phyloP scores from a whole-genome alignment of 1,140 invertebrate genomes.

The Polypedilum vanderplanki region DNA sequence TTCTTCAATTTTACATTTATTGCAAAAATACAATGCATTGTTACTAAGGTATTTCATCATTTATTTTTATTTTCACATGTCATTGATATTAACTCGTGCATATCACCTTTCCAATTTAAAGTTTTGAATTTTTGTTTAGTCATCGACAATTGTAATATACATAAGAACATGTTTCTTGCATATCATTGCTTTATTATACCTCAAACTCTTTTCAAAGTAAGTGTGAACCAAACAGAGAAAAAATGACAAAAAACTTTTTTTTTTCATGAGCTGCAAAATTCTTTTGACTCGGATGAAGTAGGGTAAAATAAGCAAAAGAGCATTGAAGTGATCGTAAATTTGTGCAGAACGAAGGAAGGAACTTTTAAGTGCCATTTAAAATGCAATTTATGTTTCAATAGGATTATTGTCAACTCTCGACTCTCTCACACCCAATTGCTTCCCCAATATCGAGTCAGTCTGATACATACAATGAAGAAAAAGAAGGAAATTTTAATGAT shows the following conservation, averaged over 20 bases:
- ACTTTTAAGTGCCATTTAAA: slow-evolving; percentile 19
- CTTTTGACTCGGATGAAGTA: too few relatives aligned
- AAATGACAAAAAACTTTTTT: too few relatives aligned
- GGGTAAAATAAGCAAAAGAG: background rate
- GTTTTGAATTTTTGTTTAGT: background rate
- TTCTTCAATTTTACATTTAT: too few relatives aligned
- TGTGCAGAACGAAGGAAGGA: slow-evolving; percentile 10
- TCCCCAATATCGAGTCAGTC: too few relatives aligned
- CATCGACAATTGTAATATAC: background rate
- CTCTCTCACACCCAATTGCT: background rate
- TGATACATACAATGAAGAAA: background rate
- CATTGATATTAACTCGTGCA: background rate
- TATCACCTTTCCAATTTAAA: slow-evolving; percentile 10
- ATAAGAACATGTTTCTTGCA: too few relatives aligned
- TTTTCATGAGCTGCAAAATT: too few relatives aligned
- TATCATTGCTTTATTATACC: too few relatives aligned
- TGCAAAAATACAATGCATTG: too few relatives aligned
- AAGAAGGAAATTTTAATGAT: slow-evolving; percentile 16
- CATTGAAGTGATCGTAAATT: slow-evolving; percentile 13
- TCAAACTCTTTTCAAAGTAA: too few relatives aligned
- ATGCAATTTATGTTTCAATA: slow-evolving; percentile 19
- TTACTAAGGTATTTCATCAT: too few relatives aligned
- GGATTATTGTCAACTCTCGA: background rate
- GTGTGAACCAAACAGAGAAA: too few relatives aligned
- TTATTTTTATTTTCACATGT: background rate